Evolutionary conservation across 2,888 invertebrate species (phyloP).

Genomic region (Iphiclides podalirius): DNA sequence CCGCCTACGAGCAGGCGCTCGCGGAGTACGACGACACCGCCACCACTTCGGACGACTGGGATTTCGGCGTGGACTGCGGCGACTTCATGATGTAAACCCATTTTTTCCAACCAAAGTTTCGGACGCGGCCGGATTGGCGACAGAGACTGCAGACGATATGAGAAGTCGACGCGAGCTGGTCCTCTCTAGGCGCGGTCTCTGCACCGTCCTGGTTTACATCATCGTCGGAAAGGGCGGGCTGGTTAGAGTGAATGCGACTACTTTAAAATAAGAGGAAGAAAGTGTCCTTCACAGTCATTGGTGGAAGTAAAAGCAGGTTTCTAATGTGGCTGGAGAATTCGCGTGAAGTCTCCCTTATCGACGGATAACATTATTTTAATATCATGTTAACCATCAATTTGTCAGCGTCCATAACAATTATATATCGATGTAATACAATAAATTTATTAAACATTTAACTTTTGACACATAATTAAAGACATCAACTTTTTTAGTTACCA

Average conservation of each 20-base stretch:
- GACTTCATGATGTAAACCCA: conserved; percentile 83
- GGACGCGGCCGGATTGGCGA: background rate
- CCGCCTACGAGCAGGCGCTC: conserved; percentile 79
- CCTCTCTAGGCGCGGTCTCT: background rate
- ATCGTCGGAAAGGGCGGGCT: no score
- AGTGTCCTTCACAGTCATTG: background rate
- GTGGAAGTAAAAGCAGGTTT: no score
- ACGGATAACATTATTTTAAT: no score
- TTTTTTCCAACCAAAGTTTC: no score
- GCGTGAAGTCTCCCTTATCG: no score
- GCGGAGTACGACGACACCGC: conserved; percentile 80
- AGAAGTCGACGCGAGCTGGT: background rate
- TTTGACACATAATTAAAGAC: no score
- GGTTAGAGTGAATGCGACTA: background rate
- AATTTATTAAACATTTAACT: no score
- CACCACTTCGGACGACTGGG: conserved; percentile 82
- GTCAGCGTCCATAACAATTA: no score
- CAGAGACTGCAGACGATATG: background rate
- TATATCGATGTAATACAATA: no score
- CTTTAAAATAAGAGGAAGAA: background rate
- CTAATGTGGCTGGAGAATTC: background rate
- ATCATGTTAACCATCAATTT: no score
- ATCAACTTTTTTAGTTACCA: no score
- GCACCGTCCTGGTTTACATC: background rate
- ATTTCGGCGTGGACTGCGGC: conserved; percentile 86